Percentiles rank a stretch among this genome's conserved stretches.
phyloP scores from a whole-genome alignment of 2,113 vertebrate species.

The Spheniscus mendiculus region DNA sequence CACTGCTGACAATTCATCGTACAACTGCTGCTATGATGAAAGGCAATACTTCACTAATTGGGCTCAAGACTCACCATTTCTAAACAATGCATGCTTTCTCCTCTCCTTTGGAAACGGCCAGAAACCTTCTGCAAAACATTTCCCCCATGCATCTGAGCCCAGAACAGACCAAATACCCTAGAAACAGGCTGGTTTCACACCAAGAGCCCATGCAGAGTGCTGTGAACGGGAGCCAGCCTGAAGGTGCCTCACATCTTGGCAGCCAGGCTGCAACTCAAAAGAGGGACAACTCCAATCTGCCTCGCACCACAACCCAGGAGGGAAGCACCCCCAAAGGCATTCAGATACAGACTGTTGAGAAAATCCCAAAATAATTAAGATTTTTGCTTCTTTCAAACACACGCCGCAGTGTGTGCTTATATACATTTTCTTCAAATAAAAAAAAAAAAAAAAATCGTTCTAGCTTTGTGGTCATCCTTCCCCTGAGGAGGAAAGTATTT shows the following conservation, averaged over 20 bases:
- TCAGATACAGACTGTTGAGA: background rate
- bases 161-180: background rate
- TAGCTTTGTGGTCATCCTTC: background rate
- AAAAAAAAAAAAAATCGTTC: background rate
- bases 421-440: background rate
- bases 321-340: background rate
- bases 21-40: background rate
- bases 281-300: background rate
- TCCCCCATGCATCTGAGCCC: fast-evolving
- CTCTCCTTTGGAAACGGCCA: background rate
- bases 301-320: fast-evolving
- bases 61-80: background rate
- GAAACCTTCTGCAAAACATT: background rate
- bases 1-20: background rate
- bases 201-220: no score
- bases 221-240: fast-evolving
- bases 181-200: background rate
- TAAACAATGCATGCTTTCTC: background rate
- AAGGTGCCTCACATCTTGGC: background rate
- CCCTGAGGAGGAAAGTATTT: background rate
- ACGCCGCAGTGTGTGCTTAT: fast-evolving
- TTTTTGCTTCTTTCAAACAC: background rate
- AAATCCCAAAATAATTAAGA: background rate
- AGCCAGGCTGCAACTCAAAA: background rate
- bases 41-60: background rate